Evolutionary conservation across 2,797 vertebrate genomes (phyloP).

Genomic region (Limosa lapponica): DNA sequence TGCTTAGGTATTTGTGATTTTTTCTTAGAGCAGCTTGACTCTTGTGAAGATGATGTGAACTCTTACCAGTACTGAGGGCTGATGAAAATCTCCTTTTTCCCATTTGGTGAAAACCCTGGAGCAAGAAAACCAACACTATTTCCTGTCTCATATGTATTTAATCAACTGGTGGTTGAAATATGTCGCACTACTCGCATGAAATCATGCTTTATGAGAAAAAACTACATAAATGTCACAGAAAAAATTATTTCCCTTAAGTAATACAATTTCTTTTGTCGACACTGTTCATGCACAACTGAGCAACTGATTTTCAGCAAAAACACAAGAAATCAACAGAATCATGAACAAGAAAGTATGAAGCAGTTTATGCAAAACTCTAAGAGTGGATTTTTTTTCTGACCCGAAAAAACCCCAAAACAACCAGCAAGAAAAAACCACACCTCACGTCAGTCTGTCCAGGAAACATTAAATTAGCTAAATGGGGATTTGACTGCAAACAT

Average conservation of each 20-base stretch:
- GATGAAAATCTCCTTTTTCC: not conserved
- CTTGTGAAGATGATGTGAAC: not conserved
- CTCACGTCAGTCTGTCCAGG: not conserved
- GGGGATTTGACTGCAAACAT: not conserved
- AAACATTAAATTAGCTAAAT: not conserved
- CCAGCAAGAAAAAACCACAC: accelerated
- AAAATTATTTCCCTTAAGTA: not conserved
- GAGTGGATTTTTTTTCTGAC: not conserved
- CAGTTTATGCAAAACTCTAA: not conserved
- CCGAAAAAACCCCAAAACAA: not conserved
- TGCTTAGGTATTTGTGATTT: not conserved
- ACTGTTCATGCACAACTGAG: not conserved
- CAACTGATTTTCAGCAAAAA: not conserved
- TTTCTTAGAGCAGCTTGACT: not conserved
- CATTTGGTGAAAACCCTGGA: not conserved
- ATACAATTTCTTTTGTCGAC: not conserved
- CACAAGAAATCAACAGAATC: not conserved
- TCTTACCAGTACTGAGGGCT: not conserved
- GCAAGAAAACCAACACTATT: not conserved
- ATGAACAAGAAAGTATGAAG: not conserved
- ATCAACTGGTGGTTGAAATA: not conserved
- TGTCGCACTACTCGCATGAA: not conserved
- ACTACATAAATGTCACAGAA: not conserved
- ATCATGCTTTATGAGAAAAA: not conserved
- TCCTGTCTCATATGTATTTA: not conserved